phyloP scores from a whole-genome alignment of 2,888 invertebrate species.

The Chrysotoxum bicinctum region DNA sequence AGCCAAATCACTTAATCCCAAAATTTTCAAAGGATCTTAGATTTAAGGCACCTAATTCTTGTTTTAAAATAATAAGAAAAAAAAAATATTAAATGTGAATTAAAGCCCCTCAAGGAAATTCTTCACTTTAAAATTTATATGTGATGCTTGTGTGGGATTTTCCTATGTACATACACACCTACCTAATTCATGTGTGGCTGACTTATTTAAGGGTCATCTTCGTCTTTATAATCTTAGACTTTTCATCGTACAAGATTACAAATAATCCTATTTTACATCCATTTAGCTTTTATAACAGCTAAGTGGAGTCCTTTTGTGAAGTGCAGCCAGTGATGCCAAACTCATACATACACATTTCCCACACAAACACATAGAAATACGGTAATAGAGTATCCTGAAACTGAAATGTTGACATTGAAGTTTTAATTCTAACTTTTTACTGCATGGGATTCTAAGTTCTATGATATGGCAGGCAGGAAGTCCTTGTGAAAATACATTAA shows the following conservation, averaged over 20 bases:
- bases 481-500: slow-evolving; percentile 33
- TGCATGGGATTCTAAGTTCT: background rate
- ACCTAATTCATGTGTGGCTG: slow-evolving; percentile 29
- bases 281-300: slow-evolving; percentile 29
- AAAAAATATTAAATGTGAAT: background rate
- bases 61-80: no score
- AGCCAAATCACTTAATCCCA: background rate
- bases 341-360: background rate
- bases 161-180: background rate
- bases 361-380: background rate
- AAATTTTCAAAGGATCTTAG: background rate
- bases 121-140: background rate
- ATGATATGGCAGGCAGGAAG: background rate
- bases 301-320: slow-evolving; percentile 29
- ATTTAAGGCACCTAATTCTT: background rate
- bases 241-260: slow-evolving; percentile 37
- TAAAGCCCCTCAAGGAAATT: background rate
- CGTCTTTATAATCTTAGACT: slow-evolving; percentile 20
- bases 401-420: slow-evolving; percentile 25
- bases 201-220: slow-evolving; percentile 23
- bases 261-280: slow-evolving; percentile 51
- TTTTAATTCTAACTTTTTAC: slow-evolving; percentile 11
- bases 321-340: slow-evolving; percentile 13
- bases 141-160: slow-evolving; percentile 1
- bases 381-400: background rate